Evolutionary conservation across 1,140 invertebrate species (phyloP), one percentile per base, ranked within the genome.

Genomic region (Hermetia illucens): DNA sequence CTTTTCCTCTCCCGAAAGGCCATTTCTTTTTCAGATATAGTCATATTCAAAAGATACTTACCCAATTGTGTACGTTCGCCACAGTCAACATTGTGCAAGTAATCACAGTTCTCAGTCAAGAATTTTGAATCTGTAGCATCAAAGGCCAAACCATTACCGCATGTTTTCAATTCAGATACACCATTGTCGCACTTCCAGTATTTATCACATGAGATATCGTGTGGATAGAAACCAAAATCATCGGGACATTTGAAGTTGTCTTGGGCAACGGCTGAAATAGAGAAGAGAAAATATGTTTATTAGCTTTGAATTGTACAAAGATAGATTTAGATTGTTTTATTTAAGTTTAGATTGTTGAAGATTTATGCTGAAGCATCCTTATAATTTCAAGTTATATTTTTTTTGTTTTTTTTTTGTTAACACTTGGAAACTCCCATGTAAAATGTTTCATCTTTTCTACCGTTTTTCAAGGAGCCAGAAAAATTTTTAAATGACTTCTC

Each of bases 101-200:
- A 93, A 61, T 92, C 89, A 49, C 90, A 94, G 69, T 93, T 93
- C 59, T 94, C 89, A 31, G 83, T 87, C 46, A 89, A 66, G 68
- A 79, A 90, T 68, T 91, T 90, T 31, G 74, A 70, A 63, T 93
- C 89, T 13, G 74, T 70, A 41, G 87, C 77, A 58, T 91, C 88
- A 62, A 94, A 94, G 37, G 88, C 88, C 21, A 94, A 71, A 31
- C 90, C 90, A 54, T 94, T 94, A 27, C 89, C 89, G 65, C 90
- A 93, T 20, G 86, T 88, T 62, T 92, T 92, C 42, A 93, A 65
- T 48, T 89, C 84, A 39, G 87, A 81, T 2, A 71, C 76, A 44
- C 82, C 82, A 50, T 87, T 87, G 61, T 92, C 87, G 59, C 89
- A 94, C 55, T 91, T 89, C 83, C 84, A 93, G 63, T 93, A 94